Base-by-base conservation (phyloP, 2,797 vertebrate genomes). In the Chrysocyon brachyurus region DNA sequence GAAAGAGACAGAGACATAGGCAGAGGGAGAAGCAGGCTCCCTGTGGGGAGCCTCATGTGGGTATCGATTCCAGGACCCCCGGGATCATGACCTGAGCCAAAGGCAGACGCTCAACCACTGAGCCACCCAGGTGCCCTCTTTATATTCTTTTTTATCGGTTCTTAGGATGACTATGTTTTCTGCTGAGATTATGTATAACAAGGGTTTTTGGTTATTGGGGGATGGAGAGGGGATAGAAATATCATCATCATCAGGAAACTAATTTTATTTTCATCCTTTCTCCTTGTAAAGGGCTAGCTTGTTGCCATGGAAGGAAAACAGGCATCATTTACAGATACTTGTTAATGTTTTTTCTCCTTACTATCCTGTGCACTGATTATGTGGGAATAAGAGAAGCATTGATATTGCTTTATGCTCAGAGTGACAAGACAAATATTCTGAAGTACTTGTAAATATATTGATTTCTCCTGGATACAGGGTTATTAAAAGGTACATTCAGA, bases 141-240 rank as follows among this genome's bases (percentile, higher is more conserved):
- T 84, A 57, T 70, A 36, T 94, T 77, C 59, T 64, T 73, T 94
- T 95, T 77, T 21, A n/a, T n/a, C 89, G 26, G 33, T 78, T 63
- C 52, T 82, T 84, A 82, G 36, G 21, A 81, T 24, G 12, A 89
- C 28, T 83, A 61, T 57, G 16, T 10, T 63, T 75, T 87, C 10
- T n/a, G 61, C 56, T 12, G 26, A 87, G 31, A 92, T 33, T 75
- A 19, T 89, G 8, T 49, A 92, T 3, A 85, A 63, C 1, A 78
- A 15, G 61, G 59, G 6, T 21, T 91, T 93, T 89, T 64, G 19
- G 28, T 59, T 91, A 87, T 12, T 17, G 40, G 8, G 49, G 36
- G 12, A n/a, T 4, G 3, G 19, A 11, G 31, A 56, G 77, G n/a
- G 52, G 31, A 79, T 15, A 92, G 19, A 90, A 83, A 93, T 94